These are phyloP conservation scores for Physella acuta DNA, from an alignment of 1,140 invertebrate species.

Conservation along the genomic window DNA sequence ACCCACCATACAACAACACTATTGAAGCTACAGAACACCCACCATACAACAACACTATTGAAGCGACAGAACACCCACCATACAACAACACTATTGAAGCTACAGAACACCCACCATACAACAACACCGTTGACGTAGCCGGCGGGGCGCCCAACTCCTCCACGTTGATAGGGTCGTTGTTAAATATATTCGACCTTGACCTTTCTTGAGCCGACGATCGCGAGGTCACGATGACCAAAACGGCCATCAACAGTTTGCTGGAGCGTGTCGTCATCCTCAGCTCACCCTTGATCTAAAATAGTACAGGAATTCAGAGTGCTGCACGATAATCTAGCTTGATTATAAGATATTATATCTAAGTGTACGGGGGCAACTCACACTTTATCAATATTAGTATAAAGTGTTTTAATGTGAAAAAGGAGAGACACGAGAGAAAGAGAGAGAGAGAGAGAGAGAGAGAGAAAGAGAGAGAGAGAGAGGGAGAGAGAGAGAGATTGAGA, in stretches of 20 bases:
- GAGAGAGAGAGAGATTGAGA: background rate
- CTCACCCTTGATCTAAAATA: background rate
- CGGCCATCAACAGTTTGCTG: background rate
- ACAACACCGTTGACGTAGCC: conserved; percentile 1
- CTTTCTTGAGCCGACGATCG: background rate
- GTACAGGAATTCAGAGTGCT: background rate
- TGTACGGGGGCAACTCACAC: too few relatives aligned
- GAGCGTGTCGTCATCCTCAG: background rate
- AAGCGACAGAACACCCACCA: too few relatives aligned
- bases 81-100: too few relatives aligned
- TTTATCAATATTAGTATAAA: background rate
- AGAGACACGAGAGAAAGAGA: background rate
- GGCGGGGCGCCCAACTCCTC: conserved; percentile 2
- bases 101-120: conserved; percentile 22
- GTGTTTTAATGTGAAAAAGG: background rate
- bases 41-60: too few relatives aligned
- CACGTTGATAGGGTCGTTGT: conserved; percentile 2
- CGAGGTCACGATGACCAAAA: background rate
- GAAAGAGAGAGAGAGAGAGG: background rate
- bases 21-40: too few relatives aligned
- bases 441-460: background rate
- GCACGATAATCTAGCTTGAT: background rate
- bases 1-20: too few relatives aligned
- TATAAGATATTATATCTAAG: too few relatives aligned
- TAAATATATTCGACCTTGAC: conserved; percentile 1